phyloP scores from a whole-genome alignment of 2,797 vertebrate genomes.

The Chelonia mydas region DNA sequence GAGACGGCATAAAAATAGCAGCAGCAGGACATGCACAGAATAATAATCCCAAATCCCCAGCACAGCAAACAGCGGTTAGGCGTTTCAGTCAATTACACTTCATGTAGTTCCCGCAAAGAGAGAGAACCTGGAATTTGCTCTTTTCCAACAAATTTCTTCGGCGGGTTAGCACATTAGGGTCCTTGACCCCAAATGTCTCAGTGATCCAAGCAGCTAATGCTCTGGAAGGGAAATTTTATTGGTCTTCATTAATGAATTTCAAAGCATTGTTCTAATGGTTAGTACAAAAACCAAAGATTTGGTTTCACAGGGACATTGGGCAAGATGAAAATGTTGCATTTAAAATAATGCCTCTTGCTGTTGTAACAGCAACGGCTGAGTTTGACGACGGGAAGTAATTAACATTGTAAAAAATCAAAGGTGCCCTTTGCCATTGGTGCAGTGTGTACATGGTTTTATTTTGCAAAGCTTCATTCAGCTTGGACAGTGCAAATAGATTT shows the following conservation, averaged over 20 bases:
- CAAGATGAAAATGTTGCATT: conserved; percentile 70
- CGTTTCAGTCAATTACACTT: background rate
- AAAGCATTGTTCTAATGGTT: conserved; percentile 68
- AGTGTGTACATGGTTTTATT: conserved; percentile 36
- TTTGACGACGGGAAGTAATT: conserved; percentile 73
- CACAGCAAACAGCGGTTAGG: background rate
- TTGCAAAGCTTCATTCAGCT: background rate
- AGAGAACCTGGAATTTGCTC: background rate
- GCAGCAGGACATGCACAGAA: background rate
- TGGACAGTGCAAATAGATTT: conserved; percentile 32
- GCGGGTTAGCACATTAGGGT: background rate
- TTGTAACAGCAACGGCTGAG: conserved; percentile 68
- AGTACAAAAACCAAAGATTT: conserved; percentile 52
- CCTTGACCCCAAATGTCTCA: background rate
- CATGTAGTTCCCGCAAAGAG: background rate
- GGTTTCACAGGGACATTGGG: conserved; percentile 70
- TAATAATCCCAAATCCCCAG: background rate
- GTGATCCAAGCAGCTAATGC: background rate
- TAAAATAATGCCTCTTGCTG: conserved; percentile 66
- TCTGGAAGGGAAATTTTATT: background rate
- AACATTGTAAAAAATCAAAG: background rate
- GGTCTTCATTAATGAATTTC: conserved; percentile 39
- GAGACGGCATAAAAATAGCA: background rate
- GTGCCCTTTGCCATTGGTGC: background rate
- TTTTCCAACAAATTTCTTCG: background rate